Percentiles rank a stretch among this genome's conserved stretches.
Evolutionary conservation across 2,797 vertebrate species (phyloP).

Genomic region (Sebastes matsubarae): DNA sequence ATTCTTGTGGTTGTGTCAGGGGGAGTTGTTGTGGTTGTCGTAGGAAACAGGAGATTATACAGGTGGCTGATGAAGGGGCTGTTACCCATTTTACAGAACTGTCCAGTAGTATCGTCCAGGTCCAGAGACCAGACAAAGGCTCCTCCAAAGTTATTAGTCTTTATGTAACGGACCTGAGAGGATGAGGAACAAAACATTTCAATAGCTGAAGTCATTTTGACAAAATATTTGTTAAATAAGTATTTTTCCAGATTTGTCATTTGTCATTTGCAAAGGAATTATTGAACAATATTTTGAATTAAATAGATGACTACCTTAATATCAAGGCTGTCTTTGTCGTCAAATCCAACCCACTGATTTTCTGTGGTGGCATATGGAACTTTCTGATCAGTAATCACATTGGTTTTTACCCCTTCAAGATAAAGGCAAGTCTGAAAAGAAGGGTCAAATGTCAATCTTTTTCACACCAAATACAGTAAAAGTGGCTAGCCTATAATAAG

Average conservation of each 20-base stretch:
- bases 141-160: constrained; percentile 65
- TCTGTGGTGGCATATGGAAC: constrained; percentile 81
- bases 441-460: background rate
- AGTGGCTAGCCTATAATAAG: background rate
- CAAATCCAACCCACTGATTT: constrained; percentile 84
- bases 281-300: background rate
- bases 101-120: constrained; percentile 73
- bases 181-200: background rate
- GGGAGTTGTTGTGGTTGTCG: too few relatives aligned
- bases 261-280: background rate
- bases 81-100: constrained; percentile 69
- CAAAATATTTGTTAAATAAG: background rate
- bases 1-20: background rate
- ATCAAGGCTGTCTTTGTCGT: constrained; percentile 75
- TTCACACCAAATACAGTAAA: background rate
- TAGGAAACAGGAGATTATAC: background rate
- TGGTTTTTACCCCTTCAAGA: constrained; percentile 45
- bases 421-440: constrained; percentile 79
- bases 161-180: constrained; percentile 59
- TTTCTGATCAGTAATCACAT: constrained; percentile 74
- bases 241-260: background rate
- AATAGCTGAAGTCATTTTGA: background rate
- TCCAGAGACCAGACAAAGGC: constrained; percentile 79
- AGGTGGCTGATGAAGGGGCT: constrained; percentile 51
- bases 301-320: constrained; percentile 73